Evolutionary conservation across 2,113 vertebrate genomes (phyloP), one percentile per base, ranked within the genome.

Genomic region (Zootoca vivipara): DNA sequence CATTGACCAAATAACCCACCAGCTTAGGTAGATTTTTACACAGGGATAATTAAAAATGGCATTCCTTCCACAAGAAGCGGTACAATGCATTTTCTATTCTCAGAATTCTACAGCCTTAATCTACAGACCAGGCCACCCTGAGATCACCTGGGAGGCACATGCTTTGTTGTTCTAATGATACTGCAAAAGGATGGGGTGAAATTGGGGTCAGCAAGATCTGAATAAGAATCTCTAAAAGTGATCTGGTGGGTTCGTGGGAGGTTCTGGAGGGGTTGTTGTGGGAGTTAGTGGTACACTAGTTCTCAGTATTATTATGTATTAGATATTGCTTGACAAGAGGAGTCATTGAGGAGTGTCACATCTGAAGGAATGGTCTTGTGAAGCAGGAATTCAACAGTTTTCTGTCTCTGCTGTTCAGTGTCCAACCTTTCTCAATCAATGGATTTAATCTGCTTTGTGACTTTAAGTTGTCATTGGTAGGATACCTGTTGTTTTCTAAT

Each of bases 381-480:
- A 77, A 30, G 33, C 8, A 13, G 18, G 58, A 78, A 52, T 81
- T 52, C 67, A 15, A 15, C 83, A 26, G 33, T 40, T 52, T n/a
- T 52, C 26, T 56, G 15, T 18, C 56, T 67, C 24, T 58, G n/a
- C n/a, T 6, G 38, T 12, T 70, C 16, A 69, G 38, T 92, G 42
- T 30, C 42, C 78, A 85, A 74, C 87, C 16, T 33, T 15, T 85
- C 75, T 72, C 35, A 15, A 70, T 72, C 78, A 78, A 33, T 38
- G 7, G 18, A 72, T 87, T 46, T 26, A 7, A 90, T 5, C 80
- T 35, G 1, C 70, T 74, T 18, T 40, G 77, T 82, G 85, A 52
- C 16, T 86, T 91, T 87, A 64, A 83, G 1, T 86, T 84, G 74
- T 87, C 91, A 85, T 65, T 85, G 30, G 15, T n/a, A 67, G 15